phyloP scores from a whole-genome alignment of 2,113 vertebrate species.

The Pseudorhombus dupliciocellatus region DNA sequence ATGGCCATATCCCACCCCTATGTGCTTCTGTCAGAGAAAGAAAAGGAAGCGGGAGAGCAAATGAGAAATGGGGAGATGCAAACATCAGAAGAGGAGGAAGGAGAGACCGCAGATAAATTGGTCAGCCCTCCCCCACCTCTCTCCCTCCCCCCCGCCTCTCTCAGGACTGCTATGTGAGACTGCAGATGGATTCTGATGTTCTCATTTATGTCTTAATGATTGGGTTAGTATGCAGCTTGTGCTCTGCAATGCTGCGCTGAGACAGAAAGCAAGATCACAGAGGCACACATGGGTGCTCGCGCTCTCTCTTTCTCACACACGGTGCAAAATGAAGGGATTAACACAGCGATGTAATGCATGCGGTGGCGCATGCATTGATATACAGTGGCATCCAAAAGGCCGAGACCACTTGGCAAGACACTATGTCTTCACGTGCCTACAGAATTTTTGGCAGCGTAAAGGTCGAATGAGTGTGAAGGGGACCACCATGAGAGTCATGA shows the following conservation, averaged over 20 bases:
- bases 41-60: conserved; percentile 43
- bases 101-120: conserved; percentile 74
- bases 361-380: conserved; percentile 4
- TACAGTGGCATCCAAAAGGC: neutral
- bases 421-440: neutral
- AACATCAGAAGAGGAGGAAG: conserved; percentile 65
- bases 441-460: neutral
- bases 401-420: neutral
- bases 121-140: conserved; percentile 45
- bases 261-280: conserved; percentile 66
- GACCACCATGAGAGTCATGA: neutral
- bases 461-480: no score
- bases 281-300: neutral
- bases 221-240: conserved; percentile 77
- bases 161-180: conserved; percentile 67
- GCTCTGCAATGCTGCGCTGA: conserved; percentile 70
- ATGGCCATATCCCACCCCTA: conserved; percentile 57
- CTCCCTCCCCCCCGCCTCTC: conserved; percentile 33
- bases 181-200: conserved; percentile 79
- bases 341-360: conserved; percentile 23
- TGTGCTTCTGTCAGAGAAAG: conserved; percentile 45
- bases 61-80: conserved; percentile 53
- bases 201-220: conserved; percentile 81
- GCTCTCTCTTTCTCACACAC: conserved; percentile 16
- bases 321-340: conserved; percentile 46